Percentiles rank a stretch among this genome's conserved stretches.
Evolutionary conservation across 2,113 vertebrate species (phyloP).

Genomic region (Erythrocercus mccallii): DNA sequence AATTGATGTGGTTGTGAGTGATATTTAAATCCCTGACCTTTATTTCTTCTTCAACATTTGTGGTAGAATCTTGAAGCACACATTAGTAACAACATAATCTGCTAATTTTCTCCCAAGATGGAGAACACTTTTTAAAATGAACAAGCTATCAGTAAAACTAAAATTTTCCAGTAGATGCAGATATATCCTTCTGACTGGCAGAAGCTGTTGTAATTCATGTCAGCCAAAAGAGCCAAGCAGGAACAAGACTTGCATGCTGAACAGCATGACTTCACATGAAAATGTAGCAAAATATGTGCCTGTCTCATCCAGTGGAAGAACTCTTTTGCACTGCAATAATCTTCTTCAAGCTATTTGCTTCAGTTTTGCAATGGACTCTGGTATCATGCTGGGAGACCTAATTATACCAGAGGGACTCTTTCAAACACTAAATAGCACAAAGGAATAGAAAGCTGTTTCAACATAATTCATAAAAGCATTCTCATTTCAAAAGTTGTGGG

Average conservation of each 20-base stretch:
- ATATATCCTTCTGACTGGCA: neutral
- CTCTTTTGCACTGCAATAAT: neutral
- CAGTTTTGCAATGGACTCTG: neutral
- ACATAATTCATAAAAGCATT: neutral
- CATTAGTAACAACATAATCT: neutral
- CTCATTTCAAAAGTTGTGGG: neutral
- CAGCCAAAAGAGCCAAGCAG: neutral
- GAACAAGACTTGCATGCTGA: neutral
- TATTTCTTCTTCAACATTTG: neutral
- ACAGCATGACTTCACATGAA: neutral
- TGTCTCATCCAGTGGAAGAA: neutral
- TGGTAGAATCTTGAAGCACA: neutral
- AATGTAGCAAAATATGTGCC: neutral
- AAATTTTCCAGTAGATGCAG: neutral
- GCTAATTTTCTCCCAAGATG: neutral
- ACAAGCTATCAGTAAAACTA: neutral
- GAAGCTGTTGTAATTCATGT: neutral
- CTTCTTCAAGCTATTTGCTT: neutral
- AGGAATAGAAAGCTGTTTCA: neutral
- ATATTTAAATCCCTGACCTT: neutral
- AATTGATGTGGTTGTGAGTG: neutral
- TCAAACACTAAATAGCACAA: neutral
- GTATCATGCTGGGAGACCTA: neutral
- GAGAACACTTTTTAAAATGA: neutral
- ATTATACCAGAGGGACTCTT: neutral